Evolutionary conservation across 2,888 invertebrate genomes (phyloP).

Genomic region (Pristionchus arcanus): DNA sequence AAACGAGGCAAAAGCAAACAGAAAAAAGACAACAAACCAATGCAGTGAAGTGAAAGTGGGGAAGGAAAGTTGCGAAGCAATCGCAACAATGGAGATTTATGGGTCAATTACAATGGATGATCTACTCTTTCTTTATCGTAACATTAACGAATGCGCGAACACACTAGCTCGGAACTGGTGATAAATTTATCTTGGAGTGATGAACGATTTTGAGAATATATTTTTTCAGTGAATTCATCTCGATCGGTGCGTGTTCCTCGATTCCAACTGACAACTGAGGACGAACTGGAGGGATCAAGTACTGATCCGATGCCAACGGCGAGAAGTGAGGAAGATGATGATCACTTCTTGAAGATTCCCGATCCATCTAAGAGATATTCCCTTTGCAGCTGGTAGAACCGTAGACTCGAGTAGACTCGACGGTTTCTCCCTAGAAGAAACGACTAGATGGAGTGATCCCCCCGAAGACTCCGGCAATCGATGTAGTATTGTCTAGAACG

Average conservation of each 20-base stretch:
- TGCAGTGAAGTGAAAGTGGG: neutral
- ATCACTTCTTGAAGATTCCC: neutral
- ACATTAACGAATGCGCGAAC: too few relatives aligned
- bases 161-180: neutral
- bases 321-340: constrained; percentile 37
- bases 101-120: neutral
- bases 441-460: neutral
- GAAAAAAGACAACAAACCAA: neutral
- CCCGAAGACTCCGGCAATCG: constrained; percentile 4
- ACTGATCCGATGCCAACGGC: constrained; percentile 48
- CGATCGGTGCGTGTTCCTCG: constrained; percentile 51
- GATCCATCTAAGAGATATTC: neutral
- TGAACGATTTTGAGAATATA: neutral
- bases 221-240: constrained; percentile 25
- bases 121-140: too few relatives aligned
- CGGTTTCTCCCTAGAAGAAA: neutral
- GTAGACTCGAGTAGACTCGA: neutral
- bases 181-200: too few relatives aligned
- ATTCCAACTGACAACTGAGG: constrained; percentile 38
- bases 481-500: constrained; percentile 45
- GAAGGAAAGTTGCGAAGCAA: neutral
- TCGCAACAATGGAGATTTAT: neutral
- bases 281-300: constrained; percentile 18
- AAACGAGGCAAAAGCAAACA: neutral
- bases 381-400: constrained; percentile 39